These are phyloP conservation scores for Carcharodon carcharias DNA, from an alignment of 2,797 vertebrate genomes.

Conservation along the genomic window DNA sequence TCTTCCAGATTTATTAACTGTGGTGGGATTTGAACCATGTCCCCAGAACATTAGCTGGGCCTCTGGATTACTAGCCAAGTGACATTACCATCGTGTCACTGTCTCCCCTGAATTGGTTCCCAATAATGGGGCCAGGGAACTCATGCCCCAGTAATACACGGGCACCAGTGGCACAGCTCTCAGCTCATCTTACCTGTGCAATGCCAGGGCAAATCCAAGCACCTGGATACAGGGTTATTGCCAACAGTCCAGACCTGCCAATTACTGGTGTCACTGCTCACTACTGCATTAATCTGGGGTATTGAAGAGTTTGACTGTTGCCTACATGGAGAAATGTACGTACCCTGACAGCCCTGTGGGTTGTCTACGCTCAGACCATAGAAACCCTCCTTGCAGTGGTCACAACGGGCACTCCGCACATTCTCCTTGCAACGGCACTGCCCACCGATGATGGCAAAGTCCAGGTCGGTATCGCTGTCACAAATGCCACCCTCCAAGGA, in stretches of 20 bases:
- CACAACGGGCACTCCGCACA: conserved; percentile 65
- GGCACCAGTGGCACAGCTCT: not conserved
- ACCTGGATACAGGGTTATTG: not conserved
- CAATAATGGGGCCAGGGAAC: not conserved
- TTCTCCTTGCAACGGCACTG: conserved; percentile 78
- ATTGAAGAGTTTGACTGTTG: not conserved
- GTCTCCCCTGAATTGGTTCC: not conserved
- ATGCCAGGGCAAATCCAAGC: too few species aligned
- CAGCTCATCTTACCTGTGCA: not conserved
- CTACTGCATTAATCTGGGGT: not conserved
- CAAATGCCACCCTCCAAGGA: conserved; percentile 71
- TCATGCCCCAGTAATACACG: not conserved
- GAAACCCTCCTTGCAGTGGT: conserved; percentile 68
- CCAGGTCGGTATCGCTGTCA: conserved; percentile 66
- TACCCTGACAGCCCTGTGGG: conserved; percentile 70
- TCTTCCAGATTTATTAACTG: too few species aligned
- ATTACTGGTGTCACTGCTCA: not conserved
- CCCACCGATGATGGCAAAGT: conserved; percentile 65
- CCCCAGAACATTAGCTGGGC: too few species aligned
- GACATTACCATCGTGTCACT: too few species aligned
- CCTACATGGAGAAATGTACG: conserved; percentile 44
- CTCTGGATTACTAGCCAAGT: too few species aligned
- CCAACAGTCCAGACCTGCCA: not conserved
- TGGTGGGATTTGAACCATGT: too few species aligned
- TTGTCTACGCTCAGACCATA: conserved; percentile 70